Percentiles rank a stretch among this genome's conserved stretches.
phyloP scores from a whole-genome alignment of 2,113 vertebrate species.

The Mesitornis unicolor region DNA sequence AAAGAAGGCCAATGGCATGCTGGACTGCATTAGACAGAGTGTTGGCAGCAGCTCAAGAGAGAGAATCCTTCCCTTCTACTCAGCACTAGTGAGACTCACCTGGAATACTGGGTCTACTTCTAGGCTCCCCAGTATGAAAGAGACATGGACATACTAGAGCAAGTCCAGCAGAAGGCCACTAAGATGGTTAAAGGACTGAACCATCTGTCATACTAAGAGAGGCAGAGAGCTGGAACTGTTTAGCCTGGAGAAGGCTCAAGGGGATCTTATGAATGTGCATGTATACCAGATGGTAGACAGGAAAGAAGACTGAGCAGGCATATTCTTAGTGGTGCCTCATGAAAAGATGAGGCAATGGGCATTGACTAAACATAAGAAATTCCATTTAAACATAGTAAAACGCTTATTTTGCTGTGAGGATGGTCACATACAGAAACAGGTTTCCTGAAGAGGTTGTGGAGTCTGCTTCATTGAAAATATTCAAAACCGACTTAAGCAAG shows the following conservation, averaged over 20 bases:
- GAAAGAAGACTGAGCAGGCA: background rate
- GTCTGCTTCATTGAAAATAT: background rate
- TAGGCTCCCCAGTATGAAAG: background rate
- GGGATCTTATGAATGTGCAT: background rate
- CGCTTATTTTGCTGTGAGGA: background rate
- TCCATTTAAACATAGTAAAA: background rate
- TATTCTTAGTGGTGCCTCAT: background rate
- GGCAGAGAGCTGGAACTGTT: background rate
- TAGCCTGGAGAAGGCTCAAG: background rate
- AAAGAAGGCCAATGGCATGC: background rate
- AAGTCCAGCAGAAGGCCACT: background rate
- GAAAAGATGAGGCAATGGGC: background rate
- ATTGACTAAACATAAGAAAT: background rate
- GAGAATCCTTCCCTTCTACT: background rate
- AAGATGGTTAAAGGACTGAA: background rate
- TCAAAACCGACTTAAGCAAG: background rate
- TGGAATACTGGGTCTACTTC: background rate
- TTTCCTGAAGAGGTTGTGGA: background rate
- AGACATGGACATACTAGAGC: background rate
- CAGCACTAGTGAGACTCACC: background rate
- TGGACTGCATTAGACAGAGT: background rate
- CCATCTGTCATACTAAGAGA: background rate
- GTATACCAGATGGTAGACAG: background rate
- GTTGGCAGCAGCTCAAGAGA: background rate
- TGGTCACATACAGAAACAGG: background rate